These are phyloP conservation scores for Coelopa frigida DNA, from an alignment of 1,140 invertebrate species.

Conservation along the genomic window DNA sequence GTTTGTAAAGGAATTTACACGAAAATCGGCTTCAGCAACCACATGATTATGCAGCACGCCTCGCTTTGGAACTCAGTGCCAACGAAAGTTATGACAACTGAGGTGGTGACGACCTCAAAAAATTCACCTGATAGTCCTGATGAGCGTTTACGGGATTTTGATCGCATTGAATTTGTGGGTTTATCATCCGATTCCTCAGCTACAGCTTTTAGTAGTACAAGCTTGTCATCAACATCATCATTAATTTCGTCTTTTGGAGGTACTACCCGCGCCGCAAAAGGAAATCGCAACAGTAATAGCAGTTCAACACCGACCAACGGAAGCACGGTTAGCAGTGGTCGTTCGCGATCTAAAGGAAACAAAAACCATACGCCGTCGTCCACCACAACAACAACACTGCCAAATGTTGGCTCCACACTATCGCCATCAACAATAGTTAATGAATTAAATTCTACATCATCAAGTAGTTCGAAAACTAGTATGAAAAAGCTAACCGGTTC, in stretches of 20 bases:
- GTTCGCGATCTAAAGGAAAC: constrained; percentile 38
- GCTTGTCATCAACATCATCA: constrained; percentile 27
- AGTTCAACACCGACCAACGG: constrained; percentile 17
- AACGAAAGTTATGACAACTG: constrained; percentile 19
- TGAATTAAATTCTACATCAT: too few species aligned
- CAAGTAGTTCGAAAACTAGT: too few species aligned
- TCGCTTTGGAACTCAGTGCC: constrained; percentile 30
- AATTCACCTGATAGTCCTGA: constrained; percentile 11
- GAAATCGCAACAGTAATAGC: constrained; percentile 37
- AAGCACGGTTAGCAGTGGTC: constrained; percentile 19
- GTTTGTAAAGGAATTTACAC: constrained; percentile 32
- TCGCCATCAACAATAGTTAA: too few species aligned
- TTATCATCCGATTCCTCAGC: constrained; percentile 14
- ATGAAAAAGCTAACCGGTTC: too few species aligned
- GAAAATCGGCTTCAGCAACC: constrained; percentile 36
- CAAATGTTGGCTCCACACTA: too few species aligned
- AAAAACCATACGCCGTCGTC: constrained; percentile 28
- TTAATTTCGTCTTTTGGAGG: constrained; percentile 13
- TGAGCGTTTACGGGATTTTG: constrained; percentile 8
- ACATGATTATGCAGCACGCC: constrained; percentile 37
- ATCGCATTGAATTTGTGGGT: constrained; percentile 7
- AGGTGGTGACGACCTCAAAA: constrained; percentile 1
- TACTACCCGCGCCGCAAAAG: constrained; percentile 23
- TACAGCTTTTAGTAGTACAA: constrained; percentile 11
- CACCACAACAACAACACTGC: neutral